A percentile compares a stretch with the other conserved stretches of the same genome.
Conservation (phyloP, 2,113 vertebrate genomes). For the Zosterops japonicus region DNA sequence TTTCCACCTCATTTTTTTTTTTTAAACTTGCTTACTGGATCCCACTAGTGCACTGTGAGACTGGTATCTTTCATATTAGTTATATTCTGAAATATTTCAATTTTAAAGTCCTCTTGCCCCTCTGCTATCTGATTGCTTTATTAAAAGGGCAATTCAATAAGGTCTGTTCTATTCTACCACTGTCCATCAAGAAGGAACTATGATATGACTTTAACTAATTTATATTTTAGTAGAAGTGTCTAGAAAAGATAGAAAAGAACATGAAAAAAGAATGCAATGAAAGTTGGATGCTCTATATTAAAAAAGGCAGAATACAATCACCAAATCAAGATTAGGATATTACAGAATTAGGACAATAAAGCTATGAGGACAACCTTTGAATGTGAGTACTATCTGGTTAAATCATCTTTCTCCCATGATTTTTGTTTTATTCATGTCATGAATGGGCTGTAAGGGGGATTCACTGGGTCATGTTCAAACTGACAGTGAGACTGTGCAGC, state of each 20-base stretch:
- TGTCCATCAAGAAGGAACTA: background rate
- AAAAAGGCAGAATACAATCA: background rate
- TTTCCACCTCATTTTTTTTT: background rate
- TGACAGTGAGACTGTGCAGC: background rate
- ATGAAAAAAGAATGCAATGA: background rate
- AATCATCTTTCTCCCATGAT: background rate
- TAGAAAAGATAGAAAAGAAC: background rate
- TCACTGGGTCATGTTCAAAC: background rate
- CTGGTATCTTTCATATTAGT: background rate
- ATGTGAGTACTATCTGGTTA: background rate
- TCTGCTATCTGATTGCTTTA: background rate
- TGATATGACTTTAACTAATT: background rate
- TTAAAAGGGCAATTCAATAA: background rate
- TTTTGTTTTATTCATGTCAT: background rate
- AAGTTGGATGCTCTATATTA: background rate
- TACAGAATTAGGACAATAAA: background rate
- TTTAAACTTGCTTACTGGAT: background rate
- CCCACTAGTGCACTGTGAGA: background rate
- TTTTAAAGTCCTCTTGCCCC: background rate
- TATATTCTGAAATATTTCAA: background rate
- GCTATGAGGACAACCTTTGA: background rate
- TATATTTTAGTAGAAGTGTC: background rate
- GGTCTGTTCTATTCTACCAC: background rate
- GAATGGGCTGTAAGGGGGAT: background rate
- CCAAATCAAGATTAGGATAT: background rate